Evolutionary conservation across 2,113 vertebrate genomes (phyloP).

Genomic region (Hemibagrus wyckioides): DNA sequence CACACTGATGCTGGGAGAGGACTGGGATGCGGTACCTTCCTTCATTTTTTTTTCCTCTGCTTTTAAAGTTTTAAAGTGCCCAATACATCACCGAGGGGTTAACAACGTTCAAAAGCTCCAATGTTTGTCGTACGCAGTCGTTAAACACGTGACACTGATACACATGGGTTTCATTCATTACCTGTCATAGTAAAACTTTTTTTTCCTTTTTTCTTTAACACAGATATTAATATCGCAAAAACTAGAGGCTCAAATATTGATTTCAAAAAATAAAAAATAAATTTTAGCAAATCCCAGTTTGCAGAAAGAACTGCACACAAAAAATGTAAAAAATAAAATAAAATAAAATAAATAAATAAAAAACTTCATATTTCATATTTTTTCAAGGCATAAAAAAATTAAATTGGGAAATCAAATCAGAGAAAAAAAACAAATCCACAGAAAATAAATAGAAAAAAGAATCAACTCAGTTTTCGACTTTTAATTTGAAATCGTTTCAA

Average conservation of each 20-base stretch:
- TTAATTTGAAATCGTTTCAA: too few species aligned
- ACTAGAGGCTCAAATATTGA: conserved; percentile 55
- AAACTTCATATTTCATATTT: too few species aligned
- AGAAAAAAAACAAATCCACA: too few species aligned
- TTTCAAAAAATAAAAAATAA: conserved; percentile 24
- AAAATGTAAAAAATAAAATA: conserved; percentile 18
- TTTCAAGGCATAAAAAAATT: too few species aligned
- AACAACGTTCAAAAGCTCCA: conserved; percentile 55
- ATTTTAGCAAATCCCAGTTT: neutral
- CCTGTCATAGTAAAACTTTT: conserved; percentile 33
- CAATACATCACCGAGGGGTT: conserved; percentile 48
- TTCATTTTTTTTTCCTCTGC: conserved; percentile 17
- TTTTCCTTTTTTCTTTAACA: conserved; percentile 43
- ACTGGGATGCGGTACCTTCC: conserved; percentile 37
- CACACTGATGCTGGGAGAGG: conserved; percentile 49
- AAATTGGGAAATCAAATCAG: too few species aligned
- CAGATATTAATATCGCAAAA: conserved; percentile 63
- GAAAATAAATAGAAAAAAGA: too few species aligned
- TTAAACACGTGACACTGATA: conserved; percentile 62
- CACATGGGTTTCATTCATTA: conserved; percentile 48
- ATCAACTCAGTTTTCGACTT: too few species aligned
- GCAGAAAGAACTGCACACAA: neutral
- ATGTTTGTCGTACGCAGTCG: conserved; percentile 56
- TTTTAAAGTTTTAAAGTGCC: conserved; percentile 62
- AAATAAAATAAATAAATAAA: too few species aligned